phyloP scores from a whole-genome alignment of 2,113 vertebrate species.

The Phaethornis superciliosus region DNA sequence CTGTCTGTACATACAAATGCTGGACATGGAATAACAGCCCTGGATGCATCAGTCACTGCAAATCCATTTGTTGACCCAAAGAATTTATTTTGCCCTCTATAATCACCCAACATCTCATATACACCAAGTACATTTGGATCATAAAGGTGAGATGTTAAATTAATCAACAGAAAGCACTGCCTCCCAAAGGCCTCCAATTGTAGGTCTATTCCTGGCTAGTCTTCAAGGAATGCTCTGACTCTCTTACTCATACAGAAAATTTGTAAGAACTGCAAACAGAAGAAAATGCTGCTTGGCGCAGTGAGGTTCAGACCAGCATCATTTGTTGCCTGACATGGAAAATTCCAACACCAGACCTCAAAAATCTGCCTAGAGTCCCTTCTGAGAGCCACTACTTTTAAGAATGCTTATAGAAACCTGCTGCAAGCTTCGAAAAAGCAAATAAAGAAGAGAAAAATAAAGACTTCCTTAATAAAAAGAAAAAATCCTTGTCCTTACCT shows the following conservation, averaged over 20 bases:
- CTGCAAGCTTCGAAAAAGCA: background rate
- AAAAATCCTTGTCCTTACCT: background rate
- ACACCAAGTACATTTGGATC: background rate
- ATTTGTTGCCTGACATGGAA: background rate
- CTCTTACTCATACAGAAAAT: background rate
- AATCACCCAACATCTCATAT: background rate
- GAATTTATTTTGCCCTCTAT: background rate
- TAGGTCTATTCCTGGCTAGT: background rate
- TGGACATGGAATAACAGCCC: background rate
- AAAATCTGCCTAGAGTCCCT: background rate
- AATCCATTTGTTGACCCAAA: background rate
- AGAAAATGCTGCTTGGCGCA: background rate
- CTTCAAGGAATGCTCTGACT: background rate
- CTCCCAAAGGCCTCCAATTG: background rate
- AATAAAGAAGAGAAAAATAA: background rate
- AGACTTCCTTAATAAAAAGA: background rate
- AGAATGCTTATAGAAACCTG: background rate
- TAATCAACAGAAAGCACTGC: slow-evolving; percentile 32
- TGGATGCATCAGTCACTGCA: fast-evolving
- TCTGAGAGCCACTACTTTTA: background rate
- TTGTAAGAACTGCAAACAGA: background rate
- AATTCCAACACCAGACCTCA: background rate
- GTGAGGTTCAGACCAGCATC: background rate
- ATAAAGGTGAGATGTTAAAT: slow-evolving; percentile 13
- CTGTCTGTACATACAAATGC: background rate